These are phyloP conservation scores for Synergus itoensis DNA, from an alignment of 2,888 invertebrate genomes.

Conservation along the genomic window DNA sequence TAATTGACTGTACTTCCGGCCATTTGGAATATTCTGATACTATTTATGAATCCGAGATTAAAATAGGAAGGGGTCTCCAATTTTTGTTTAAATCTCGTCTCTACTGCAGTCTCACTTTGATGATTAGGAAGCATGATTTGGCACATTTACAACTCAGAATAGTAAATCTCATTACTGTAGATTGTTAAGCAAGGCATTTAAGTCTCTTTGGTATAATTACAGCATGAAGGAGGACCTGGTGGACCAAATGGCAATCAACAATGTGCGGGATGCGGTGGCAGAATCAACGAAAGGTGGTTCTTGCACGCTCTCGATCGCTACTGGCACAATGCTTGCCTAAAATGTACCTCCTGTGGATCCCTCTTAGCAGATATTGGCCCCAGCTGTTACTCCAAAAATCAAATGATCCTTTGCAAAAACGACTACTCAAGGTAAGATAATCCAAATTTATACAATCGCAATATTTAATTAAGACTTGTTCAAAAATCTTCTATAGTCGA, in stretches of 20 bases:
- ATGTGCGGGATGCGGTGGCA: conserved; percentile 95
- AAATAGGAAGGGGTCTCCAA: background rate
- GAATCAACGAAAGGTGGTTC: conserved; percentile 94
- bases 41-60: background rate
- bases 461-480: background rate
- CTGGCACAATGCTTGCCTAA: conserved; percentile 97
- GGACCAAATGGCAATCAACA: conserved; percentile 81
- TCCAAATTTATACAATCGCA: background rate
- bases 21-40: background rate
- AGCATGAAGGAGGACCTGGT: conserved; percentile 75
- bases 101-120: background rate
- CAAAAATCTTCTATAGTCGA: background rate
- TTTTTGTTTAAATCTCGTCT: background rate
- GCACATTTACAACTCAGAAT: background rate
- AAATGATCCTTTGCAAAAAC: conserved; percentile 96
- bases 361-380: conserved; percentile 94
- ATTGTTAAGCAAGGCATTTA: conserved; percentile 26
- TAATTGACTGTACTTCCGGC: background rate
- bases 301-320: conserved; percentile 95
- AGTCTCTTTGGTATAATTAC: conserved; percentile 55
- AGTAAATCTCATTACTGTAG: background rate
- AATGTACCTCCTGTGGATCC: conserved; percentile 94
- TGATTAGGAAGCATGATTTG: conserved; percentile 4
- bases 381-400: conserved; percentile 95
- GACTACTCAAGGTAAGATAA: conserved; percentile 93